phyloP scores from a whole-genome alignment of 2,113 vertebrate species.

The Recurvirostra avosetta region DNA sequence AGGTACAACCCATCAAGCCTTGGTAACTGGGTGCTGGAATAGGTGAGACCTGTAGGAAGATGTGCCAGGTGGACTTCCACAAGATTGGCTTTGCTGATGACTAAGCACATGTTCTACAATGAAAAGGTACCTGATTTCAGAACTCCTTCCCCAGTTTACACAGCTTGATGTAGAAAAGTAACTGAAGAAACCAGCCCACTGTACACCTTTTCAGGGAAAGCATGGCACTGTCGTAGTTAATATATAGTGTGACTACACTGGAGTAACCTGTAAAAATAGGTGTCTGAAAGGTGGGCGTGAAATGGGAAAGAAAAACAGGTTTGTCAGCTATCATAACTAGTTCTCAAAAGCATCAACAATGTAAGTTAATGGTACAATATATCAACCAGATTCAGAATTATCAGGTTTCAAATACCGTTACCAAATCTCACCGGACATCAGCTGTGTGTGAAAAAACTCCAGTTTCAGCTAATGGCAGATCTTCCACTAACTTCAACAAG shows the following conservation, averaged over 20 bases:
- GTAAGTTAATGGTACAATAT: neutral
- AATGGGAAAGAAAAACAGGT: neutral
- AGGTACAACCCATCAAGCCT: neutral
- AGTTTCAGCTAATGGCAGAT: neutral
- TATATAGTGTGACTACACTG: neutral
- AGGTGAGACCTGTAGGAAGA: neutral
- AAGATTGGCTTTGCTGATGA: neutral
- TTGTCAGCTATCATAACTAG: neutral
- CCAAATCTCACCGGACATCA: neutral
- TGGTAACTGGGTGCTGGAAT: neutral
- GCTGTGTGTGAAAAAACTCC: neutral
- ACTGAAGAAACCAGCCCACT: neutral
- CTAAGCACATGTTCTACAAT: accelerated
- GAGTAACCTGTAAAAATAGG: neutral
- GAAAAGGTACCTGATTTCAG: neutral
- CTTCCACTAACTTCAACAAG: neutral
- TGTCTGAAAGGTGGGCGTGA: neutral
- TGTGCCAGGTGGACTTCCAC: neutral
- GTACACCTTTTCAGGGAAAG: neutral
- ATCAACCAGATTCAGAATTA: neutral
- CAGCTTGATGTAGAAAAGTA: neutral
- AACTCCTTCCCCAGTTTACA: neutral
- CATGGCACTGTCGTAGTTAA: neutral
- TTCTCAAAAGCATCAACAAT: neutral
- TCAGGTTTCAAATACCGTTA: neutral